Percentiles rank a stretch among this genome's conserved stretches.
These are phyloP conservation scores for Miichthys miiuy DNA, from an alignment of 2,797 vertebrate genomes.

Conservation along the genomic window DNA sequence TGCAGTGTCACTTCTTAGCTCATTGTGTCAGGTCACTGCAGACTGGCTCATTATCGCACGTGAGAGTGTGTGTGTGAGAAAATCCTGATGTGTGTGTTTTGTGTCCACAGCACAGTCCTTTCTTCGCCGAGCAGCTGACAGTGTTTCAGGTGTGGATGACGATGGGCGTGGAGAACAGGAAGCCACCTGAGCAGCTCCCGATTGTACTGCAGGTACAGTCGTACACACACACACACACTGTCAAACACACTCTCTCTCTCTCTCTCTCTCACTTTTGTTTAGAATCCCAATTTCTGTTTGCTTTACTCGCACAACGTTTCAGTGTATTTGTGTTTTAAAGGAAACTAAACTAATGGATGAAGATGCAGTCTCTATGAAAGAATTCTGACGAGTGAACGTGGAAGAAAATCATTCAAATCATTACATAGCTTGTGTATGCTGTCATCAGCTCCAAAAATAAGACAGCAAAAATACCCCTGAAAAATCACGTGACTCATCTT, in stretches of 20 bases:
- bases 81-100: conserved; percentile 30
- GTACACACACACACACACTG: neutral
- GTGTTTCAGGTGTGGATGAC: conserved; percentile 98
- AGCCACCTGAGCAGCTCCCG: conserved; percentile 96
- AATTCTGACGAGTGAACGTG: neutral
- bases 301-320: neutral
- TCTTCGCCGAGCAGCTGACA: conserved; percentile 97
- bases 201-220: conserved; percentile 94
- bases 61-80: conserved; percentile 33
- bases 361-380: neutral
- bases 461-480: neutral
- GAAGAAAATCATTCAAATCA: no score
- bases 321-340: neutral
- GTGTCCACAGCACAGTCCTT: conserved; percentile 93
- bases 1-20: conserved; percentile 70
- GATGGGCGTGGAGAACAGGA: conserved; percentile 98
- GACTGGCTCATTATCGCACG: conserved; percentile 29
- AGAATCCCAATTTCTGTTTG: neutral
- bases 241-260: neutral
- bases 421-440: neutral
- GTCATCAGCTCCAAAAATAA: neutral
- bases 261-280: neutral
- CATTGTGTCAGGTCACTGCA: conserved; percentile 56
- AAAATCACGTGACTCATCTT: neutral
- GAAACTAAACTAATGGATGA: neutral